Percentiles rank a stretch among this genome's conserved stretches.
phyloP scores from a whole-genome alignment of 2,888 invertebrate species.

The Noctua janthe region DNA sequence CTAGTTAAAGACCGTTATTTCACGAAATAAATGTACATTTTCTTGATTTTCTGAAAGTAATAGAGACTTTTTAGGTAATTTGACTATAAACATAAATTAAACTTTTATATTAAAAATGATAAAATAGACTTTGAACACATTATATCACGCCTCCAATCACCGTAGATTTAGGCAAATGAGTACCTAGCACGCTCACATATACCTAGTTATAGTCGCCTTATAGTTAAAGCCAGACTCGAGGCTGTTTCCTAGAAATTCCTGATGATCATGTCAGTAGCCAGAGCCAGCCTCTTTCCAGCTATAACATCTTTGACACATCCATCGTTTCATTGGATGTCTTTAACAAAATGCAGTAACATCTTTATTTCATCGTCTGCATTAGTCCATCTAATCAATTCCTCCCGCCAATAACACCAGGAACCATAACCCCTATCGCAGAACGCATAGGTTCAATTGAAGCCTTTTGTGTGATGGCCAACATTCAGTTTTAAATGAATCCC shows the following conservation, averaged over 20 bases:
- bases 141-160: background rate
- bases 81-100: background rate
- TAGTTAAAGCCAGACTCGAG: background rate
- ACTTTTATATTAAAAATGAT: background rate
- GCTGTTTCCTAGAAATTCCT: background rate
- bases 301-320: background rate
- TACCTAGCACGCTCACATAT: background rate
- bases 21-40: background rate
- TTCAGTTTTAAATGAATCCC: constrained; percentile 68
- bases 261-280: background rate
- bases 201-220: background rate
- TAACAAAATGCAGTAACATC: background rate
- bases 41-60: background rate
- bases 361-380: background rate
- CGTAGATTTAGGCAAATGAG: background rate
- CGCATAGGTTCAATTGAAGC: constrained; percentile 56
- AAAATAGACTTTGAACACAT: background rate
- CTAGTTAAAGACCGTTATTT: background rate
- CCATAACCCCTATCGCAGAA: constrained; percentile 26
- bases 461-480: constrained; percentile 65
- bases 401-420: background rate
- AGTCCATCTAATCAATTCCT: constrained; percentile 11
- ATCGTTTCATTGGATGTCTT: background rate
- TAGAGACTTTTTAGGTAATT: background rate
- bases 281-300: background rate